Evolutionary conservation across 2,113 vertebrate species (phyloP), one percentile per base, ranked within the genome.

Genomic region (Egretta garzetta): DNA sequence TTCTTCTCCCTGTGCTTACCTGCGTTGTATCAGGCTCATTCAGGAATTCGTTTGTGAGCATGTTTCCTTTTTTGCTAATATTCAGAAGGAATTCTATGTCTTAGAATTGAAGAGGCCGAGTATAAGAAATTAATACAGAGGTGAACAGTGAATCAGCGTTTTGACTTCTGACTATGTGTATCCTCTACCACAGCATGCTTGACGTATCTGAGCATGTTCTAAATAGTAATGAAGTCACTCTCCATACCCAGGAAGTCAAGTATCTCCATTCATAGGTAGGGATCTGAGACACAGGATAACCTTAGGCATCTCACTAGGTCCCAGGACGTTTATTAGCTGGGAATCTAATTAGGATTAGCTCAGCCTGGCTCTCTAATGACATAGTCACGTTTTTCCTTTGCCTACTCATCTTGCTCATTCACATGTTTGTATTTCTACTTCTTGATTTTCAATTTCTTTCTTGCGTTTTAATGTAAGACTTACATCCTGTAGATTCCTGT

Each of bases 311-410:
- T 84, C 64, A 12, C 37, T 32, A 11, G 63, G 15, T 73, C 85
- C 82, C 26, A 58, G 64, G 83, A 85, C 91, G 88, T 93, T 95
- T 77, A 43, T 59, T 71, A 58, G 68, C 68, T 86, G 45, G 68
- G 33, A 56, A 45, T 87, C 45, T 56, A 45, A 49, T 72, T 9
- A 27, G n/a, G 28, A 15, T 81, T 37, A 67, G 75, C 20, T 60
- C 28, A 60, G 16, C 43, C n/a, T 39, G 41, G 64, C 39, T 52
- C 28, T 52, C 47, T 53, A 20, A 55, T 0, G 1, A 14, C 23
- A 8, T 1, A 35, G 45, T 39, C 8, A 11, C 2, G 7, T 49
- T 58, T 71, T 77, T 91, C 35, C 30, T 76, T 74, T 62, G 20
- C 28, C n/a, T 82, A 6, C 10, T 53, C 8, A 11, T 71, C 49